phyloP scores from a whole-genome alignment of 2,113 vertebrate genomes.

The Pogona vitticeps region DNA sequence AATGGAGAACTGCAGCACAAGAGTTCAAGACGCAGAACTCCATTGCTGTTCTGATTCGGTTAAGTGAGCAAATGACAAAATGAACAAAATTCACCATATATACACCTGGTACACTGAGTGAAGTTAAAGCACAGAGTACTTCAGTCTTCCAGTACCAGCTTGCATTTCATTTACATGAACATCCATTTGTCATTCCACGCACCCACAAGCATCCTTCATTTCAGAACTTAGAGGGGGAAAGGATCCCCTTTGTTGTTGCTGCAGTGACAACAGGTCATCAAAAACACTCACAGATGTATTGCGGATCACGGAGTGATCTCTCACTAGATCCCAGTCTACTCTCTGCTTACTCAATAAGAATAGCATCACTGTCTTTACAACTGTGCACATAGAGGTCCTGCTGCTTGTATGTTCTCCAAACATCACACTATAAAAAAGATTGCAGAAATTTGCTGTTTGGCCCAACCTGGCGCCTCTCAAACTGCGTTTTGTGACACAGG shows the following conservation, averaged over 20 bases:
- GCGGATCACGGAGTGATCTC: no score
- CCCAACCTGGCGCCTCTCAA: not conserved
- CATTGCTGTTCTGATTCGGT: not conserved
- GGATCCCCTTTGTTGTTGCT: not conserved
- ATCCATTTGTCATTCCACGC: not conserved
- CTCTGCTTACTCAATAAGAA: no score
- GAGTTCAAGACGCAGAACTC: not conserved
- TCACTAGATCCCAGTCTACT: no score
- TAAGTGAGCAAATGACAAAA: not conserved
- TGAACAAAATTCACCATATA: not conserved
- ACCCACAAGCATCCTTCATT: not conserved
- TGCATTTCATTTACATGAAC: not conserved
- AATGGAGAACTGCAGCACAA: not conserved
- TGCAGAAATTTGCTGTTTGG: not conserved
- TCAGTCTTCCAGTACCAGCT: not conserved
- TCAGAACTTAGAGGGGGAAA: not conserved
- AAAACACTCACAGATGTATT: no score
- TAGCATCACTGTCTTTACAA: no score
- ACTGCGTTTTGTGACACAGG: not conserved
- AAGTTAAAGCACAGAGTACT: not conserved
- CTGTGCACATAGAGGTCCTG: not conserved
- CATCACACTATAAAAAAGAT: not conserved
- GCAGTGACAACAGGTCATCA: no score
- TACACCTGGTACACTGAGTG: not conserved
- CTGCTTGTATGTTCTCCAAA: not conserved